Evolutionary conservation across 2,888 invertebrate genomes (phyloP).

Genomic region (Macrophya alboannulata): DNA sequence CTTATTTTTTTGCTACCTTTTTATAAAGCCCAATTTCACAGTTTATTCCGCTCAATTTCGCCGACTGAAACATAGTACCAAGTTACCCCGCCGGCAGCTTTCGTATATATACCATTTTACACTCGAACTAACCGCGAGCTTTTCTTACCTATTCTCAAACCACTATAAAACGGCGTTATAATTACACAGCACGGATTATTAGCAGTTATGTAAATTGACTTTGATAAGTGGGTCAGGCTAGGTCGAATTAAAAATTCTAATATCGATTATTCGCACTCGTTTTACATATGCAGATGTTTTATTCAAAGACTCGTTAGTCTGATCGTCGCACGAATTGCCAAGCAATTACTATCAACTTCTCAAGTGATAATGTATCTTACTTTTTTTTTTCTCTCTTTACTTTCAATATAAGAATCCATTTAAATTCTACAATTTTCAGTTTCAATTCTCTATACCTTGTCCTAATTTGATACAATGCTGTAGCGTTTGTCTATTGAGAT

Average conservation of each 20-base stretch:
- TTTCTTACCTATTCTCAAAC: not conserved
- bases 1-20: not conserved
- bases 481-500: not conserved
- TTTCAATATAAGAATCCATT: not conserved
- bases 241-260: not conserved
- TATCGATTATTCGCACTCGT: conserved; percentile 22
- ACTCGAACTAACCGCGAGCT: not conserved
- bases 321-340: not conserved
- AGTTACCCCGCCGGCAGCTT: not conserved
- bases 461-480: not conserved
- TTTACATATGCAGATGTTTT: not conserved
- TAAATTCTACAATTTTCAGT: not conserved
- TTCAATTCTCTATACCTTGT: not conserved
- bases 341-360: not conserved
- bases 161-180: not conserved
- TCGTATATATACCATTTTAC: not conserved
- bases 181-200: not conserved
- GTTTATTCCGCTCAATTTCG: not conserved
- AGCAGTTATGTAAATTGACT: not conserved
- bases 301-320: not conserved
- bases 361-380: not conserved
- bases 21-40: not conserved
- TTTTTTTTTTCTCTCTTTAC: not conserved
- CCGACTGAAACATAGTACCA: not conserved
- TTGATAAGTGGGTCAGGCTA: conserved; percentile 11